Conservation (phyloP, 2,113 vertebrate species). For the Serilophus lunatus region DNA sequence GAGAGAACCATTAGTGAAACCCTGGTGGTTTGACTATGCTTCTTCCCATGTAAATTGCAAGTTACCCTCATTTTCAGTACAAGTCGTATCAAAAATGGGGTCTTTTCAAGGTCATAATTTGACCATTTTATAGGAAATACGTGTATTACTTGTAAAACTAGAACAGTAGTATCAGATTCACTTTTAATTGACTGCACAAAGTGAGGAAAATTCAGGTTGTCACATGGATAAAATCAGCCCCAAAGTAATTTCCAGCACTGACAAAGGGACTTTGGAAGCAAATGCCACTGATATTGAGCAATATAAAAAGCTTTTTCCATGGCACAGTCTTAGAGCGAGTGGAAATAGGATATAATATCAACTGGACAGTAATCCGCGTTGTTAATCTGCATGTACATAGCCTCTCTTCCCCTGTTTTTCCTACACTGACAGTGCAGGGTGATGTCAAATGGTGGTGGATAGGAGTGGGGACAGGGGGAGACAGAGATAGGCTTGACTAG, state of each 20-base stretch:
- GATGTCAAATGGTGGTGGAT: neutral
- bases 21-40: neutral
- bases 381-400: neutral
- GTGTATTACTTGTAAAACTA: neutral
- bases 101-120: neutral
- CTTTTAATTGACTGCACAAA: neutral
- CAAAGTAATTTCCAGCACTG: neutral
- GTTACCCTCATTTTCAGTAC: neutral
- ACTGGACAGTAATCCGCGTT: neutral
- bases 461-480: neutral
- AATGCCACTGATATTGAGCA: neutral
- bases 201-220: neutral
- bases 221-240: neutral
- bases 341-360: neutral
- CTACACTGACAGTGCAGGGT: neutral
- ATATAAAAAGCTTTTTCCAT: neutral
- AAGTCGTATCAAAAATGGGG: neutral
- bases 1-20: neutral
- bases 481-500: neutral
- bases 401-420: neutral
- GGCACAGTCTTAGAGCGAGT: neutral
- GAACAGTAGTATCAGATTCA: neutral
- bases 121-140: neutral
- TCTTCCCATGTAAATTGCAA: neutral
- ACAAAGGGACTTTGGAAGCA: neutral